phyloP scores from a whole-genome alignment of 2,113 vertebrate species.

The Dasypus novemcinctus region DNA sequence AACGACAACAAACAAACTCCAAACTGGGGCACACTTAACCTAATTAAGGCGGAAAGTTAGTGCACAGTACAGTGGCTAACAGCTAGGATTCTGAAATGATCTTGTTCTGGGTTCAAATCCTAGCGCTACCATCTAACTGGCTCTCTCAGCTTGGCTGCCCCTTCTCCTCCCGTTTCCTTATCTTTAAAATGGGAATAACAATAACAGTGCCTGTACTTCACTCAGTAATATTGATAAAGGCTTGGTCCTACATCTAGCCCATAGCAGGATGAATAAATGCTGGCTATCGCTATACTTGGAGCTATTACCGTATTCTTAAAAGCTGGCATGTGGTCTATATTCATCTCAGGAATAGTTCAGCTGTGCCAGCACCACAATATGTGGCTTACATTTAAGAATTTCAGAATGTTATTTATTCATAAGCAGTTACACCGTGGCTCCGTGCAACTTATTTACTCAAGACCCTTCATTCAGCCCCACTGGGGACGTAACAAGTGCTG shows the following conservation, averaged over 20 bases:
- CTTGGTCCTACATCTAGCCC: accelerated
- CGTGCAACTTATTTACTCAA: neutral
- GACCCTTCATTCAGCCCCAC: neutral
- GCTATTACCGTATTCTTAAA: neutral
- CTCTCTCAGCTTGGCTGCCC: accelerated
- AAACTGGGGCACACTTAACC: neutral
- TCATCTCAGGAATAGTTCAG: no score
- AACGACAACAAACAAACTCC: neutral
- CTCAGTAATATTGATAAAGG: accelerated
- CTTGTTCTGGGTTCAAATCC: neutral
- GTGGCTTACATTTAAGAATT: neutral
- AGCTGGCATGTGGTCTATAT: neutral
- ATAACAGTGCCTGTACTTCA: neutral
- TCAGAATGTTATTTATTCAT: neutral
- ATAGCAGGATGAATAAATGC: neutral
- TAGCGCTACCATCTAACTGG: neutral
- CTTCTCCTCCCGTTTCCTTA: neutral
- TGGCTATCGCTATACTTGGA: accelerated
- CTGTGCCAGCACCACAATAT: neutral
- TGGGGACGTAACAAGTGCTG: neutral
- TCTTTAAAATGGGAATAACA: neutral
- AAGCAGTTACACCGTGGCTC: neutral
- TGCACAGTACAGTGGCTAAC: neutral
- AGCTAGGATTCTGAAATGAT: neutral
- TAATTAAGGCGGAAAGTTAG: neutral